A percentile compares a stretch with the other conserved stretches of the same genome.
These are phyloP conservation scores for Epinotia bilunana DNA, from an alignment of 2,888 invertebrate species.

Conservation along the genomic window DNA sequence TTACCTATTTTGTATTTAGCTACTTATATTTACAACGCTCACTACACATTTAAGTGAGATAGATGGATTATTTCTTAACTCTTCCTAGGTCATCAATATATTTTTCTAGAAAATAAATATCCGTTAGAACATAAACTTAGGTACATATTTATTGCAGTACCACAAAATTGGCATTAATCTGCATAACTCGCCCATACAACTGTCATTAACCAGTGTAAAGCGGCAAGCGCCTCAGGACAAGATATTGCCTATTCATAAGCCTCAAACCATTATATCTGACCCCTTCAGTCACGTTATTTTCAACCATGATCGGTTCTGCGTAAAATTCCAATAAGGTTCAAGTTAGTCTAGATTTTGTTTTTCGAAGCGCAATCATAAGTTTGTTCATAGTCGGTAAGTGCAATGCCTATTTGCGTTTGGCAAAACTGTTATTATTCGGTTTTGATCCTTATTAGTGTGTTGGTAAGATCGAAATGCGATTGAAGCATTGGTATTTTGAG, in stretches of 20 bases:
- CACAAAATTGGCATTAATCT: slow-evolving; percentile 72
- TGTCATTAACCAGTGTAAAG: slow-evolving; percentile 72
- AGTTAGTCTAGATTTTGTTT: slow-evolving; percentile 28
- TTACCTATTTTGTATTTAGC: background rate
- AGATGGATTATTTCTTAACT: slow-evolving; percentile 22
- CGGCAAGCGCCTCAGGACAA: slow-evolving; percentile 69
- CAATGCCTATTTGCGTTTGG: slow-evolving; percentile 51
- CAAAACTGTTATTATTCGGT: slow-evolving; percentile 41
- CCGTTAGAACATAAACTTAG: slow-evolving; percentile 42
- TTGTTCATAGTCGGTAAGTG: slow-evolving; percentile 44
- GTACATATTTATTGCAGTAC: slow-evolving; percentile 52
- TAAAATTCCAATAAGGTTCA: slow-evolving; percentile 31
- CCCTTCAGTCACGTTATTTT: slow-evolving; percentile 7
- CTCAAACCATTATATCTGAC: slow-evolving; percentile 46
- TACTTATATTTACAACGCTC: background rate
- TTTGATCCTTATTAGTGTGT: slow-evolving; percentile 36
- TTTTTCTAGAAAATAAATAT: slow-evolving; percentile 42
- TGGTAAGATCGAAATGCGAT: slow-evolving; percentile 17
- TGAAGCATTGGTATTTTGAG: slow-evolving; percentile 26
- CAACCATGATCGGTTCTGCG: slow-evolving; percentile 17
- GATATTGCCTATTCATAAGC: slow-evolving; percentile 73
- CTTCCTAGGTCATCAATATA: slow-evolving; percentile 21
- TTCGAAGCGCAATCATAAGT: slow-evolving; percentile 41
- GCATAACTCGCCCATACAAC: slow-evolving; percentile 69
- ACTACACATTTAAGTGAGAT: background rate